Evolutionary conservation across 2,113 vertebrate genomes (phyloP).

Genomic region (Arenaria interpres): DNA sequence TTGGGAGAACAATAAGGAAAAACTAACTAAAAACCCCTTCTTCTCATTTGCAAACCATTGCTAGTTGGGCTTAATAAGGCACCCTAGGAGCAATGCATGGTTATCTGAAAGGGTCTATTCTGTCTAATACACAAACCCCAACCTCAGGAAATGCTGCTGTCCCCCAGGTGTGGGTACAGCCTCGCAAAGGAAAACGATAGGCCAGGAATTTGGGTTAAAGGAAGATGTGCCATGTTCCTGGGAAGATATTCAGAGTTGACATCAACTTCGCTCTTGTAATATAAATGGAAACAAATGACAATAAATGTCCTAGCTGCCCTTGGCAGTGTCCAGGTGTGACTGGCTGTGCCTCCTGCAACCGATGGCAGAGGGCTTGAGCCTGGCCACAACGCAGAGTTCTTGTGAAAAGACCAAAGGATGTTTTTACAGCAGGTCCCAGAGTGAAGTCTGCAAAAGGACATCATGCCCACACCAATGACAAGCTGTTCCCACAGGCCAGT

Average conservation of each 20-base stretch:
- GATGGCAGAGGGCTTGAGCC: background rate
- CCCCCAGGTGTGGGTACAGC: background rate
- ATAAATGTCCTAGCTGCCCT: background rate
- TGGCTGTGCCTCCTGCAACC: background rate
- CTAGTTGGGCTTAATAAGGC: background rate
- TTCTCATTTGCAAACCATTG: background rate
- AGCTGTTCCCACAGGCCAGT: background rate
- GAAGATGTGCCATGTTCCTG: background rate
- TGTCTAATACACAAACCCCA: background rate
- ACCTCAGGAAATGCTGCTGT: background rate
- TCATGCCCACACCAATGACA: no score
- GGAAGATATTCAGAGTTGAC: background rate
- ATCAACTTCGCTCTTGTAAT: background rate
- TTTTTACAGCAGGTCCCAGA: background rate
- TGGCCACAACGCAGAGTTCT: background rate
- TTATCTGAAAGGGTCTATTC: background rate
- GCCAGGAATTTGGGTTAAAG: background rate
- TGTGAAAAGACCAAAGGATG: background rate
- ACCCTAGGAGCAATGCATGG: background rate
- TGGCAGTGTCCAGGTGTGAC: background rate
- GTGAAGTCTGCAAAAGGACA: background rate
- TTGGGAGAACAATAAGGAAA: background rate
- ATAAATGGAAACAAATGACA: background rate
- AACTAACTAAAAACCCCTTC: background rate
- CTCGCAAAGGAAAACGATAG: background rate